Evolutionary conservation across 2,113 vertebrate genomes (phyloP), one percentile per base, ranked within the genome.

Genomic region (Sakesphorus luctuosus): DNA sequence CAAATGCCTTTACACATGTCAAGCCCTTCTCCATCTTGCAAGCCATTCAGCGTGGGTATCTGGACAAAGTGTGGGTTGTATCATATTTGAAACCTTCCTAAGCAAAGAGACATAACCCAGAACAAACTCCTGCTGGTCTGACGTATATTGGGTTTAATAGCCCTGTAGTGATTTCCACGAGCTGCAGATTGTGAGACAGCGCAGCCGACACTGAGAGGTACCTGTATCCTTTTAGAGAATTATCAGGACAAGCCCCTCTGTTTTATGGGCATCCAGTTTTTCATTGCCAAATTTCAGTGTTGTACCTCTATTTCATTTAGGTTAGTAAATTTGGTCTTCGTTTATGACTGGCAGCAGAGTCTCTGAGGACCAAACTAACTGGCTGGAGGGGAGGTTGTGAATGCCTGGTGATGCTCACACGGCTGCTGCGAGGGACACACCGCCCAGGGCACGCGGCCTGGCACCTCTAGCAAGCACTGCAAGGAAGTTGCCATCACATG

Each of bases 101-200:
- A 89, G 36, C 35, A 49, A 68, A 31, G 56, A 84, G 62, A 95
- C 44, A 56, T 65, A 90, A 95, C 40, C 62, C 94, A 92, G 79
- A 90, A 85, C 36, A 73, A 87, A 18, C 40, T 38, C 47, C 49
- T 3, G 2, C 71, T 73, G 40, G 58, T 83, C 87, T 93, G 90
- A 83, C 5, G 0, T 76, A 58, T 44, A 66, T 49, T 87, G 18
- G 25, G 13, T 76, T 69, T 85, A 90, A 93, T 58, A 88, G n/a
- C 33, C 36, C 72, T 0, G 0, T 3, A n/a, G 79, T 1, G 1
- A 46, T 80, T 82, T 62, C 78, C 31, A 40, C 0, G 0, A 93
- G 35, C 82, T 55, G 72, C 46, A 62, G 78, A 76, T 50, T 29
- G 58, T 0, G 0, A 38, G 4, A 36, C 59, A 89, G 65, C 0